Evolutionary conservation across 2,113 vertebrate species (phyloP), one percentile per base, ranked within the genome.

Genomic region (Anseranas semipalmata): DNA sequence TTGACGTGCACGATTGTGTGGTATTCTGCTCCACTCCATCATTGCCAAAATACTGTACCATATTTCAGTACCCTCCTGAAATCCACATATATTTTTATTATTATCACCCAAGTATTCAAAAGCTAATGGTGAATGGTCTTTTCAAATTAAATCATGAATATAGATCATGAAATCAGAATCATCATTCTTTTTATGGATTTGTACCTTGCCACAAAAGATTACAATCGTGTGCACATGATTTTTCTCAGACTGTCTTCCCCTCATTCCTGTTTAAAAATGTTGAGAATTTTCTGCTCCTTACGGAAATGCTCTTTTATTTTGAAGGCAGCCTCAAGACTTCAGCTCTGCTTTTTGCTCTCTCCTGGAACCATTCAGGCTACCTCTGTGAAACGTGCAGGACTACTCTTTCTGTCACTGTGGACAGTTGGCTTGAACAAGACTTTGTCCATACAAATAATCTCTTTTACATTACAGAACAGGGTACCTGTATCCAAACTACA

Each of bases 11-110:
- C 15, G 48, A 28, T 4, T 53, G 6, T 39, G 30, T 48, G 24
- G 2, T 48, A 50, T 87, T 68, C 2, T 4, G 4, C 8, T 28
- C 9, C 2, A 6, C 1, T 4, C 8, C 25, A 12, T 74, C 37
- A 45, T 21, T 71, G 14, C 10, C 30, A 85, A 60, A 72, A 72
- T 63, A 53, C 6, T 55, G 41, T 4, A 25, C 10, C 6, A 10
- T 28, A 5, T 83, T 94, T 66, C 48, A 70, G 5, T n/a, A 24
- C 5, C 14, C 8, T 70, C 6, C 33, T 50, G 53, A 82, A 92
- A 75, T 25, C 2, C 22, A 65, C 0, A 1, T 19, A 4, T 3
- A 11, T 6, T 78, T 37, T 55, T 11, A 33, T 5, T 59, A 10
- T 46, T 72, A 59, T 46, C 1, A 1, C 4, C 4, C 6, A 75